phyloP scores from a whole-genome alignment of 2,797 vertebrate species.

The Pseudomugil tenellus region DNA sequence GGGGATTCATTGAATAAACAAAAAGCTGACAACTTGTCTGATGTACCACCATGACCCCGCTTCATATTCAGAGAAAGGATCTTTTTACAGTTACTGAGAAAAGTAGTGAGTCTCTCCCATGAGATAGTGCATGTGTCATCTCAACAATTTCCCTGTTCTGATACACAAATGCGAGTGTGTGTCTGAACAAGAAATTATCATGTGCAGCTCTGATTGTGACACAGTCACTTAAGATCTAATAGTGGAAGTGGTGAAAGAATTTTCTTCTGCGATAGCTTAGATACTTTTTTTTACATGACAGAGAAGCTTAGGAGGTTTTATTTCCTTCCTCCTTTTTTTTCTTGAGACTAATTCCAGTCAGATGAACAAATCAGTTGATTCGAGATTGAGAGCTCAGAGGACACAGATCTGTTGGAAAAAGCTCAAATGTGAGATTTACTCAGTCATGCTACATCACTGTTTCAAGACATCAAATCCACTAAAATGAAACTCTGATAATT shows the following conservation, averaged over 20 bases:
- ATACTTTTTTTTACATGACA: slow-evolving; percentile 34
- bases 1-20: slow-evolving; percentile 84
- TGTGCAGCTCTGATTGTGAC: slow-evolving; percentile 71
- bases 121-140: slow-evolving; percentile 77
- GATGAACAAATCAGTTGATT: slow-evolving; percentile 66
- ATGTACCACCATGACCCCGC: slow-evolving; percentile 82
- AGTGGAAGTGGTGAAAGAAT: slow-evolving; percentile 45
- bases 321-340: slow-evolving; percentile 46
- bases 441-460: slow-evolving; percentile 62
- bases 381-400: slow-evolving; percentile 54
- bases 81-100: slow-evolving; percentile 80
- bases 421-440: slow-evolving; percentile 59
- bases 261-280: slow-evolving; percentile 49
- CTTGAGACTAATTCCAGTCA: slow-evolving; percentile 80
- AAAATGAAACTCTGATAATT: slow-evolving; percentile 70
- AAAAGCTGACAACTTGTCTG: slow-evolving; percentile 83
- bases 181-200: slow-evolving; percentile 74
- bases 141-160: slow-evolving; percentile 75
- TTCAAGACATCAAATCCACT: slow-evolving; percentile 74
- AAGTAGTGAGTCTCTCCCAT: slow-evolving; percentile 74
- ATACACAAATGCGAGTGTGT: slow-evolving; percentile 74
- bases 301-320: slow-evolving; percentile 4
- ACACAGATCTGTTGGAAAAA: slow-evolving; percentile 63
- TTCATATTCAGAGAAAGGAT: slow-evolving; percentile 77
- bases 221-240: slow-evolving; percentile 77